phyloP scores from a whole-genome alignment of 2,113 vertebrate genomes.

The Canis aureus region DNA sequence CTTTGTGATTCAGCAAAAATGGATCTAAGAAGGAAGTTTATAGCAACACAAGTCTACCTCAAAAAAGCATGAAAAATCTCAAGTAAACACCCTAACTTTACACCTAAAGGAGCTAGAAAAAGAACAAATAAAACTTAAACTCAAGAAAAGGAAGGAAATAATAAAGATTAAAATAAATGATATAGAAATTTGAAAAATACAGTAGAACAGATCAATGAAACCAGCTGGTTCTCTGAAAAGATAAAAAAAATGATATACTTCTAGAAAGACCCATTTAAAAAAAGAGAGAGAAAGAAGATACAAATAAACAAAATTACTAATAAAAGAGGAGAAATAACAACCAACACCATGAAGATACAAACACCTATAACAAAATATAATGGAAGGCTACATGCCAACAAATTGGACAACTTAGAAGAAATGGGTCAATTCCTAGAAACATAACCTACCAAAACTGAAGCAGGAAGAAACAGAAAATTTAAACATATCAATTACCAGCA shows the following conservation, averaged over 20 bases:
- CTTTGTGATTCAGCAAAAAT: background rate
- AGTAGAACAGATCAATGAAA: background rate
- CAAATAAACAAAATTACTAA: background rate
- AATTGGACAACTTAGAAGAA: background rate
- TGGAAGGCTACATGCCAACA: background rate
- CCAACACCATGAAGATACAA: background rate
- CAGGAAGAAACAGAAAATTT: background rate
- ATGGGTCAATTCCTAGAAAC: background rate
- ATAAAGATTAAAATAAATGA: background rate
- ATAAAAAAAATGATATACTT: background rate
- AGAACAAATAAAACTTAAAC: background rate
- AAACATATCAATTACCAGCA: background rate
- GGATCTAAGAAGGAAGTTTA: background rate
- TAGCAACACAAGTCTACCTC: background rate
- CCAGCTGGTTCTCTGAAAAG: background rate
- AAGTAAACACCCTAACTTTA: background rate
- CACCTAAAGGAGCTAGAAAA: background rate
- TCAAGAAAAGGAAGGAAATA: background rate
- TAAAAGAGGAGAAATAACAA: background rate
- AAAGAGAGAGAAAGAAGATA: background rate
- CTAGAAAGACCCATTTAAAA: background rate
- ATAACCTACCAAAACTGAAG: background rate
- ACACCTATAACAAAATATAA: background rate
- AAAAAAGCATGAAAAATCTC: background rate
- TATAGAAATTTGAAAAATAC: background rate